A percentile compares a stretch with the other conserved stretches of the same genome.
Conservation (phyloP, 1,140 invertebrate genomes). For the Drosophila nannoptera region DNA sequence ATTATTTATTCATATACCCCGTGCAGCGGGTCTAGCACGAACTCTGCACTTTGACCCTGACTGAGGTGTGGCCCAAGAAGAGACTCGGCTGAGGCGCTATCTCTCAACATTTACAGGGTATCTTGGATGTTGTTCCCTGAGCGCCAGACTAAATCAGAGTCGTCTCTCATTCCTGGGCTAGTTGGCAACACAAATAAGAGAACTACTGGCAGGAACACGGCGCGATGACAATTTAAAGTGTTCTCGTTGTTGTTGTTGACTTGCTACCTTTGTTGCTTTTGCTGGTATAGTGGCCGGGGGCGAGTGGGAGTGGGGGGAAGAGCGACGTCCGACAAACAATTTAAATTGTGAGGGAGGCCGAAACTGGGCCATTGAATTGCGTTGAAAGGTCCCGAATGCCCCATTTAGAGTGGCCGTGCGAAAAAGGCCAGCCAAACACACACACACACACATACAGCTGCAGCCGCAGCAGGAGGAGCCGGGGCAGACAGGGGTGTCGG, state of each 20-base stretch:
- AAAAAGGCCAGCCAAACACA: conserved; percentile 57
- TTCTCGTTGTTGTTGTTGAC: conserved; percentile 9
- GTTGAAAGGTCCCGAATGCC: conserved; percentile 74
- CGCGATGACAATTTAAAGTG: conserved; percentile 52
- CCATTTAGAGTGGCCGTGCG: conserved; percentile 50
- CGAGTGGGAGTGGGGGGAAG: conserved; percentile 19
- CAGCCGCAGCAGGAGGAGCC: too few species aligned
- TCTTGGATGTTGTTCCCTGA: not conserved
- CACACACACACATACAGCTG: conserved; percentile 44
- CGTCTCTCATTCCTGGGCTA: conserved; percentile 4
- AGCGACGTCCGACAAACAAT: conserved; percentile 68
- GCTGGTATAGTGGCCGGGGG: conserved; percentile 18
- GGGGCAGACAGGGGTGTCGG: too few species aligned
- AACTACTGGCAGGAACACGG: conserved; percentile 36
- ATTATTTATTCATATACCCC: conserved; percentile 35
- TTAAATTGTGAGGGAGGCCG: conserved; percentile 56
- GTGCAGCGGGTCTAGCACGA: not conserved
- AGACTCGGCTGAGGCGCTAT: too few species aligned
- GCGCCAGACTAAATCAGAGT: not conserved
- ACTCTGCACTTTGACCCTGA: too few species aligned
- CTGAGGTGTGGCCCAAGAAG: too few species aligned
- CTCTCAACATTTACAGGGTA: not conserved
- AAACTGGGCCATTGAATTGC: conserved; percentile 56
- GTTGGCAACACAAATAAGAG: conserved; percentile 19
- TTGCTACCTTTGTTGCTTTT: conserved; percentile 25